Evolutionary conservation across 2,797 vertebrate genomes (phyloP).

Genomic region (Rhinella marina): DNA sequence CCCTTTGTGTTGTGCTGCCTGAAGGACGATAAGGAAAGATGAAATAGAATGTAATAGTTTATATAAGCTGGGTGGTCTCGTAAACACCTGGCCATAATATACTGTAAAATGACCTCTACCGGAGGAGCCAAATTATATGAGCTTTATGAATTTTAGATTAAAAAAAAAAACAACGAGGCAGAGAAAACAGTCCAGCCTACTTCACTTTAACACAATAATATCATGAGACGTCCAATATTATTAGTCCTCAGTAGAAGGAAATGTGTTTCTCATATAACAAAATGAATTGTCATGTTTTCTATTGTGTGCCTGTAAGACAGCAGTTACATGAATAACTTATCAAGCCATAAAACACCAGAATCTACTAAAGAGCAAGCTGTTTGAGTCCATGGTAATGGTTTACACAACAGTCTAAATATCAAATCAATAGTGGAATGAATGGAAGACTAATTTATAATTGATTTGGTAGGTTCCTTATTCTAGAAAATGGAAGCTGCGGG

Average conservation of each 20-base stretch:
- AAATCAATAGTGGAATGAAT: conserved; percentile 47
- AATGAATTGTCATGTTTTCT: background rate
- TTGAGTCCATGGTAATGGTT: conserved; percentile 21
- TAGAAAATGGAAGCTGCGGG: conserved; percentile 19
- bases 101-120: too few species aligned
- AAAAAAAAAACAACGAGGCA: too few species aligned
- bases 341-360: conserved; percentile 7
- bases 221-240: background rate
- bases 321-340: conserved; percentile 18
- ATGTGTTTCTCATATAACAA: conserved; percentile 7
- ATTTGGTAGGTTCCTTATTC: conserved; percentile 20
- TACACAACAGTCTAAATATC: conserved; percentile 29
- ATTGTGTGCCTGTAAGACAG: background rate
- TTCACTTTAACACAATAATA: background rate
- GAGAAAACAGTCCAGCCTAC: too few species aligned
- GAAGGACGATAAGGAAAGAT: too few species aligned
- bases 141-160: too few species aligned
- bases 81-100: too few species aligned
- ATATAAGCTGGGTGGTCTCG: too few species aligned
- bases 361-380: conserved; percentile 4
- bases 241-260: background rate
- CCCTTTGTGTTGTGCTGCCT: too few species aligned
- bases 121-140: too few species aligned
- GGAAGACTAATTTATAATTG: conserved; percentile 41
- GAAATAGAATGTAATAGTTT: too few species aligned